Percentiles rank a stretch among this genome's conserved stretches.
phyloP scores from a whole-genome alignment of 2,888 invertebrate species.

The Lepidochitona cinerea region DNA sequence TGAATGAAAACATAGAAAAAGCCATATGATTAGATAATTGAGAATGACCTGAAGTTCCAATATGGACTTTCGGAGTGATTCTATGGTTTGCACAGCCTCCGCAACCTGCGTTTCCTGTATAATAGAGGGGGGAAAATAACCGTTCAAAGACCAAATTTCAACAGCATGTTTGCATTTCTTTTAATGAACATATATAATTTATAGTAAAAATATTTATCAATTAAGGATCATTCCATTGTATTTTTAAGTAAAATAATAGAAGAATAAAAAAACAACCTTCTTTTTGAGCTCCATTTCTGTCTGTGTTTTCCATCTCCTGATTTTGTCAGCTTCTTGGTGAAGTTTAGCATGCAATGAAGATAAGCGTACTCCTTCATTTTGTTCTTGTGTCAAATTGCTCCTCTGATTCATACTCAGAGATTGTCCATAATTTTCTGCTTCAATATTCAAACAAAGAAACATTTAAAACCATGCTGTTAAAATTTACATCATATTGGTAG shows the following conservation, averaged over 20 bases:
- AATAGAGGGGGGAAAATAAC: constrained; percentile 1
- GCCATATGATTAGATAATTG: no score
- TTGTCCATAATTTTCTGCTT: background rate
- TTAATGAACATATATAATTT: no score
- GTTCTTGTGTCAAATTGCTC: no score
- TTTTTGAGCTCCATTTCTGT: constrained; percentile 63
- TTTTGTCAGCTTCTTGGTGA: constrained; percentile 63
- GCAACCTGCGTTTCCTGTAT: constrained; percentile 57
- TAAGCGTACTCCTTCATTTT: constrained; percentile 37
- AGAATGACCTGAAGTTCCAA: constrained; percentile 61
- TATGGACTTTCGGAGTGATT: constrained; percentile 56
- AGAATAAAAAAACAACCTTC: constrained; percentile 42
- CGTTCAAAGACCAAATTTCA: background rate
- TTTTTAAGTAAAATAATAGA: no score
- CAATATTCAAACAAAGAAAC: no score
- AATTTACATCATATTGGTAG: no score
- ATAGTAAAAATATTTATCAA: no score
- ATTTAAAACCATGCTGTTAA: no score
- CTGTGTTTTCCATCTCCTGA: constrained; percentile 65
- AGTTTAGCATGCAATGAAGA: constrained; percentile 57
- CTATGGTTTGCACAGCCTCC: constrained; percentile 53
- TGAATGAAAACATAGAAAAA: no score
- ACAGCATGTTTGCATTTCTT: background rate
- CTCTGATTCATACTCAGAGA: background rate
- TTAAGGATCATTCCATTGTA: no score